Evolutionary conservation across 64 coral and sea anemone species (phyloP), one percentile per base, ranked within the genome.

Genomic region (Astreopora myriophthalma): DNA sequence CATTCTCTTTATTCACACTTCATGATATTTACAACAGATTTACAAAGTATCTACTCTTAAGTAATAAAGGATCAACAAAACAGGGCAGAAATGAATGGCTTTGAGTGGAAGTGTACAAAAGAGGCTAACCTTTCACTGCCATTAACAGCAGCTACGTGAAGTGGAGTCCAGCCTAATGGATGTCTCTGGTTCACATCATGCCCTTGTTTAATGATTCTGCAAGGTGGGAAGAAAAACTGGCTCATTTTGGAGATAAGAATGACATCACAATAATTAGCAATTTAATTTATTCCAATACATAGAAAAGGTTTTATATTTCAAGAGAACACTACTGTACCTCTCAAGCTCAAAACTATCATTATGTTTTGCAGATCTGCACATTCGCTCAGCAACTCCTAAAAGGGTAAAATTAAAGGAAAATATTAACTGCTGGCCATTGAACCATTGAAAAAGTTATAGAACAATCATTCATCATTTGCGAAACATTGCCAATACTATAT

Each of bases 141-240:
- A 88, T 95, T 99, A 8, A 99, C 74, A 33, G 94, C 91, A 60
- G 97, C 97, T 42, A 85, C 88, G 88, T 99, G 97, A 44, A 99
- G 76, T 14, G 97, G 79, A 20, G 97, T 89, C 97, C 97, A 99
- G 0, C 97, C 97, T 1, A 99, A 84, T 13, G 87, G 68, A 69
- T 99, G 97, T 25, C 42, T 95, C 64, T 96, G 80, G 40, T 96
- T 96, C 1, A 99, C 75, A 84, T 99, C 90, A 51, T 90, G 74
- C 11, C 94, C 94, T 90, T 80, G 64, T 25, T 57, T 93, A 4
- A 95, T 93, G 36, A 98, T 20, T 12, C 96, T 98, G 20, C 9
- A 17, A 13, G 25, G 17, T 27, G 37, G 60, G 13, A 71, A 72
- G 68, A 8, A 24, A 61, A 39, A 61, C 10, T 22, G 17, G 9